Base-by-base conservation (phyloP, 2,113 vertebrate species). In the Carettochelys insculpta region DNA sequence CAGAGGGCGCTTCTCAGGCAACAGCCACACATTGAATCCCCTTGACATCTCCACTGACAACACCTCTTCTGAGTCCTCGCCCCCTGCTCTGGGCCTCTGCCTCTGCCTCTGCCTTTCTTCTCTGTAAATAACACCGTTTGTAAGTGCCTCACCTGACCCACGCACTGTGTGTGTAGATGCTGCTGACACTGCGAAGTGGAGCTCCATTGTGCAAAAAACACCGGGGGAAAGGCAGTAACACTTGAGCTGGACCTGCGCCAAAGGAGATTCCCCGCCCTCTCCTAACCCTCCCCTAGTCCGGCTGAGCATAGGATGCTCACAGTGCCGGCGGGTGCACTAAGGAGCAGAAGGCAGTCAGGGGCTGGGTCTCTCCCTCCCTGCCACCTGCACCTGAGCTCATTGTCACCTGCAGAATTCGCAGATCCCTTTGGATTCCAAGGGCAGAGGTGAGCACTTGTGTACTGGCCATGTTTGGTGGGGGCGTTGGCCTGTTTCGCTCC, bases 391-490 rank as follows among this genome's bases (percentile, higher is more conserved):
- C 61, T 20, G 34, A 4, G 8, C 34, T n/a, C 31, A 17, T n/a
- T 34, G 20, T 5, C 61, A 38, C 19, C 4, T 9, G 13, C 78
- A 16, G 86, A 61, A 68, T 92, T 51, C 27, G 1, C 87, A 31
- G 87, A 90, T 88, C 75, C 92, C 89, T 14, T 71, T 75, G 83
- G 3, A 65, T 51, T 75, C 90, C 56, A 38, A 82, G 43, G 77
- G n/a, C n/a, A 27, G 45, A 11, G 0, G 0, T 2, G 56, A 76
- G n/a, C n/a, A n/a, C n/a, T n/a, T n/a, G n/a, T n/a, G n/a, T n/a
- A n/a, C n/a, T n/a, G n/a, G n/a, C n/a, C n/a, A n/a, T n/a, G n/a
- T n/a, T n/a, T n/a, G n/a, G n/a, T n/a, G n/a, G n/a, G n/a, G n/a
- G 6, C 8, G 54, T 11, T 29, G 58, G 58, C 31, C 8, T n/a